A percentile compares a stretch with the other conserved stretches of the same genome.
Evolutionary conservation across 2,797 vertebrate genomes (phyloP).

Genomic region (Sebastiscus albofasciatus): DNA sequence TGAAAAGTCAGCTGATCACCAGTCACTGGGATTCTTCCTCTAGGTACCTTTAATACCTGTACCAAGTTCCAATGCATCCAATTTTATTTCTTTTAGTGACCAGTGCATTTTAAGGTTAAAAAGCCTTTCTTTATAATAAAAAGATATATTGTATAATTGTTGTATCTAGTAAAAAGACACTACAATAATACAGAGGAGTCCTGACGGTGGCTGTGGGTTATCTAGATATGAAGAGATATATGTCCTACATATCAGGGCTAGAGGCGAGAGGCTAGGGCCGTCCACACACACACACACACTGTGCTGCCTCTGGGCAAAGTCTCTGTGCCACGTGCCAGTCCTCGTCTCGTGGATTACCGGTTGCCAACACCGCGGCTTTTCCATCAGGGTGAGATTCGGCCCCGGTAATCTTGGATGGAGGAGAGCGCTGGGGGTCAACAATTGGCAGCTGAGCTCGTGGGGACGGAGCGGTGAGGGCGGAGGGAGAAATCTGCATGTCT

Average conservation of each 20-base stretch:
- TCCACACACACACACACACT: constrained; percentile 4
- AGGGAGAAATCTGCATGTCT: constrained; percentile 40
- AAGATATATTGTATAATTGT: not conserved
- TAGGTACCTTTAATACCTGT: not conserved
- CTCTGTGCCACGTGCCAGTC: constrained; percentile 70
- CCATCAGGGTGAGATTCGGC: constrained; percentile 55
- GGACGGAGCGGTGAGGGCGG: not conserved
- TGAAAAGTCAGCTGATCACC: not conserved
- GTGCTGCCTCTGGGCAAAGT: constrained; percentile 54
- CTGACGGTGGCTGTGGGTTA: constrained; percentile 33
- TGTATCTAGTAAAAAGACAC: not conserved
- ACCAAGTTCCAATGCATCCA: not conserved
- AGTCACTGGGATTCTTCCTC: not conserved
- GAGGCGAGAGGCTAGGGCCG: constrained; percentile 41
- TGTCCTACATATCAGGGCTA: constrained; percentile 60
- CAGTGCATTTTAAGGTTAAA: not conserved
- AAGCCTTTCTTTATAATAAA: not conserved
- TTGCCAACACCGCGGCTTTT: constrained; percentile 61
- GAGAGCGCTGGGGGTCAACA: constrained; percentile 37
- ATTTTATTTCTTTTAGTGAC: not conserved
- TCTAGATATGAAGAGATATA: constrained; percentile 48
- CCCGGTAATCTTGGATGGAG: constrained; percentile 45
- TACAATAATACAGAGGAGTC: not conserved
- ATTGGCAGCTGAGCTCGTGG: constrained; percentile 42
- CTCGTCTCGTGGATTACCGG: constrained; percentile 68